A percentile compares a stretch with the other conserved stretches of the same genome.
Evolutionary conservation across 2,888 invertebrate species (phyloP).

Genomic region (Andrena minutula): DNA sequence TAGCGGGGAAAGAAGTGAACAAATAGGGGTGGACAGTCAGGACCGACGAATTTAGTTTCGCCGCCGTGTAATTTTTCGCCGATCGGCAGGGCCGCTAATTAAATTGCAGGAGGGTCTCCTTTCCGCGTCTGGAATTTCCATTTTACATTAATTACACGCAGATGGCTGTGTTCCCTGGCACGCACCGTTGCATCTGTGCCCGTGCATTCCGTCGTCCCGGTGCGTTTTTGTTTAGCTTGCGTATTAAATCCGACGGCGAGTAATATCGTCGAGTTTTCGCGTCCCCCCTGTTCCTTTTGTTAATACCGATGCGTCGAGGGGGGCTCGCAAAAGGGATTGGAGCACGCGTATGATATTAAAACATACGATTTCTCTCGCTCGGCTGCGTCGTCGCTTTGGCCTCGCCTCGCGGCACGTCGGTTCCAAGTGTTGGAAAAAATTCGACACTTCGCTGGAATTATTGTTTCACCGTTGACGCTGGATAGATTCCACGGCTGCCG

Average conservation of each 20-base stretch:
- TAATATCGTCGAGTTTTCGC: constrained; percentile 1
- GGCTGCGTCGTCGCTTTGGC: no score
- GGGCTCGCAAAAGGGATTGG: no score
- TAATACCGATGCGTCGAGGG: not conserved
- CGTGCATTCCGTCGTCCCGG: not conserved
- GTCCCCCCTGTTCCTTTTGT: not conserved
- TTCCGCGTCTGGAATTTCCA: constrained; percentile 42
- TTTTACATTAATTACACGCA: constrained; percentile 49
- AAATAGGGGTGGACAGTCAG: no score
- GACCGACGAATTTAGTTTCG: not conserved
- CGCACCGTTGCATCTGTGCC: not conserved
- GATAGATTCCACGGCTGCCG: no score
- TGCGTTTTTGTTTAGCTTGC: not conserved
- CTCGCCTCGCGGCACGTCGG: no score
- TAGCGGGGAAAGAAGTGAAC: not conserved
- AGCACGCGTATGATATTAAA: no score
- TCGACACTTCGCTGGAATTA: no score
- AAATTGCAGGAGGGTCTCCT: constrained; percentile 32
- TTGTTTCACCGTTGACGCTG: no score
- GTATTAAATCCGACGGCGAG: constrained; percentile 7
- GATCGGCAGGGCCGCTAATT: constrained; percentile 32
- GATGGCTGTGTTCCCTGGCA: constrained; percentile 13
- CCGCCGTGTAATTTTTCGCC: not conserved
- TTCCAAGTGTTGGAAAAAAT: no score
- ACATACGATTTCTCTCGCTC: no score